Evolutionary conservation across 2,113 vertebrate genomes (phyloP), one percentile per base, ranked within the genome.

Genomic region (Hippocampus zosterae): DNA sequence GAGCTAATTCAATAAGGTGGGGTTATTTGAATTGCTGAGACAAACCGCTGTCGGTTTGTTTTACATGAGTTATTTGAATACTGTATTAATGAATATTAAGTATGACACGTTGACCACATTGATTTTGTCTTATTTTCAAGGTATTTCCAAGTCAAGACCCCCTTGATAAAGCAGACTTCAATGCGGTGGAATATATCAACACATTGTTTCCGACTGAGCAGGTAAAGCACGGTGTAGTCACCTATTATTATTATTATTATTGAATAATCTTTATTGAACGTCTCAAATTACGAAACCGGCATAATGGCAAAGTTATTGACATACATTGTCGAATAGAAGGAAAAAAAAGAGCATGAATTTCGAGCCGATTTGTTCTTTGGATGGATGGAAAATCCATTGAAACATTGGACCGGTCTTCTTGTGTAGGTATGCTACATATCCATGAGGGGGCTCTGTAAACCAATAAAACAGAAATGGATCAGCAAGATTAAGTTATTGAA

Each of bases 111-210:
- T n/a, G 12, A 23, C n/a, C 25, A 23, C 23, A 23, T 18, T 42
- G 44, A 23, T 11, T 3, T 27, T 21, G 0, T 42, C 46, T 2
- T 65, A 5, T 78, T 21, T 68, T 0, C 2, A 70, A 99, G 97
- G 97, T 99, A 13, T 99, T 99, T 85, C 97, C 97, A 71, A 98
- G 96, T 76, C 97, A 99, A 80, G 97, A 98, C 80, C 95, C 96
- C 0, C 87, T 99, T 83, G 97, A 99, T 90, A 91, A 94, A 86
- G 93, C 95, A 61, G 97, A 98, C 83, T 99, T 99, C 87, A 99
- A 99, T 70, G 96, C 96, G 42, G 97, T 99, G 80, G 97, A 99
- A 25, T 99, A 99, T 65, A 99, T 99, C 84, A 99, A 99, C 82
- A 93, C 95, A 5, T 89, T 99, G 52, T 99, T 99, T 79, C 97